phyloP scores from a whole-genome alignment of 2,888 invertebrate species.

The Tupiocoris notatus region DNA sequence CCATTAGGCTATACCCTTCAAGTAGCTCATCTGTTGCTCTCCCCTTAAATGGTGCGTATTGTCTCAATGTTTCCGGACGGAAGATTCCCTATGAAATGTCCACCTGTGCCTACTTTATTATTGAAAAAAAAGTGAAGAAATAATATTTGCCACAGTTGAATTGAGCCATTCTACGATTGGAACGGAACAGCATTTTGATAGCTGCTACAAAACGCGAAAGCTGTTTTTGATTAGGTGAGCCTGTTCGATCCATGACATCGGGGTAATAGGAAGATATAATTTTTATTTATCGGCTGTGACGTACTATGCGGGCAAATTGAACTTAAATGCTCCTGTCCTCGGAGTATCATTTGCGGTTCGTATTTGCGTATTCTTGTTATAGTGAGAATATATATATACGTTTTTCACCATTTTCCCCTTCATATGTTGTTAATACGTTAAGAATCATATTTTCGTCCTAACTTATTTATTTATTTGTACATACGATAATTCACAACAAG shows the following conservation, averaged over 20 bases:
- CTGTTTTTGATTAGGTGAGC: too few species aligned
- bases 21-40: too few species aligned
- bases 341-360: neutral
- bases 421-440: neutral
- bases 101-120: too few species aligned
- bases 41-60: too few species aligned
- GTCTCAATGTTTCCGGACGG: too few species aligned
- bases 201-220: too few species aligned
- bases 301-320: neutral
- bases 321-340: neutral
- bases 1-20: too few species aligned
- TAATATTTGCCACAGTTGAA: too few species aligned
- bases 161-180: too few species aligned
- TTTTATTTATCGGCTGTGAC: neutral
- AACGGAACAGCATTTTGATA: too few species aligned
- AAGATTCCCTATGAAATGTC: too few species aligned
- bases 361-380: neutral
- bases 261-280: neutral
- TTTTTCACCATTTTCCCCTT: neutral
- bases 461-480: conserved; percentile 41
- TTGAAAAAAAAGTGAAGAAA: too few species aligned
- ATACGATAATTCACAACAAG: conserved; percentile 13
- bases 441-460: neutral
- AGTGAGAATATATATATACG: neutral
- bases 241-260: neutral